phyloP scores from a whole-genome alignment of 2,797 vertebrate species.

The Acrossocheilus wenchowensis region DNA sequence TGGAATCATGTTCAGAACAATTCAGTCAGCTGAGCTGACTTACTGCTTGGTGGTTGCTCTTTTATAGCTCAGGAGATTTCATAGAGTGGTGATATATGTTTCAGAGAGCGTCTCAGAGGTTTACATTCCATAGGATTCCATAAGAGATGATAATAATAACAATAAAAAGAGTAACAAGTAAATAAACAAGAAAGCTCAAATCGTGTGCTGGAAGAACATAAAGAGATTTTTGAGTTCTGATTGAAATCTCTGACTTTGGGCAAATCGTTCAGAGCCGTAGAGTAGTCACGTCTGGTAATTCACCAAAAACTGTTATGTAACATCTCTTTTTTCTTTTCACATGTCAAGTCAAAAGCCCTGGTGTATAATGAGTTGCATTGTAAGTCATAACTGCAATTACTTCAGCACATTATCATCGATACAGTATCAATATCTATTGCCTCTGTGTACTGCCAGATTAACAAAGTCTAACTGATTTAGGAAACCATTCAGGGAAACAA shows the following conservation, averaged over 20 bases:
- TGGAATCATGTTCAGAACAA: no score
- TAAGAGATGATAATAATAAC: not conserved
- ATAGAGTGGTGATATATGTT: not conserved
- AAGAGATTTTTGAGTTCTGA: not conserved
- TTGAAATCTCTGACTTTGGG: not conserved
- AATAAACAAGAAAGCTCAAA: not conserved
- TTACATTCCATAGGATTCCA: not conserved
- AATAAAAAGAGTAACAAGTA: not conserved
- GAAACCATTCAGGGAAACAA: not conserved
- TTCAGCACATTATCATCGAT: not conserved
- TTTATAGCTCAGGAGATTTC: not conserved
- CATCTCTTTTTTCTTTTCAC: not conserved
- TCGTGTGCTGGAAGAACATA: not conserved
- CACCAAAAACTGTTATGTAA: not conserved
- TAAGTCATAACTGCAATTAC: slow-evolving; percentile 3
- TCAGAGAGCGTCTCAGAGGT: not conserved
- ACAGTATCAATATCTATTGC: not conserved
- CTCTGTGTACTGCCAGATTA: slow-evolving; percentile 4
- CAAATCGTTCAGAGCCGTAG: not conserved
- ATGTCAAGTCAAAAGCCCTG: slow-evolving; percentile 9
- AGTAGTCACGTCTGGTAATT: not conserved
- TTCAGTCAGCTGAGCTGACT: not conserved
- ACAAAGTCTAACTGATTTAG: not conserved
- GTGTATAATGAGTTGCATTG: slow-evolving; percentile 5
- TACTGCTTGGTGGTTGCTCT: not conserved